Percentiles rank a stretch among this genome's conserved stretches.
phyloP scores from a whole-genome alignment of 2,113 vertebrate genomes.

The Parotia lawesii region DNA sequence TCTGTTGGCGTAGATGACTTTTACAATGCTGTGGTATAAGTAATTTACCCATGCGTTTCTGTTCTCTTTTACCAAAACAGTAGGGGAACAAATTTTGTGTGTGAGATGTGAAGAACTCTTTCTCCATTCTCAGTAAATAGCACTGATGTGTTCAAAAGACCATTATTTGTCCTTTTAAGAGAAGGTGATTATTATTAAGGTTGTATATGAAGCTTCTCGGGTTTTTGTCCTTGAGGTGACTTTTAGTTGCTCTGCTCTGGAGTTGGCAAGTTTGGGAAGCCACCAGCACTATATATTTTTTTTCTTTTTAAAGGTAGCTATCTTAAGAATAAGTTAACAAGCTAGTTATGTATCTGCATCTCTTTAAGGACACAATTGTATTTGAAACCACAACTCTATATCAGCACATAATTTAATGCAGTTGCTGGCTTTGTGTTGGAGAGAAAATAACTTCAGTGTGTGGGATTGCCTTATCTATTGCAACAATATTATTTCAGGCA shows the following conservation, averaged over 20 bases:
- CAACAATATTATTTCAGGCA: neutral
- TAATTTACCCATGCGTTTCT: rapidly evolving
- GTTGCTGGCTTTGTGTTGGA: neutral
- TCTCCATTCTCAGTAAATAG: rapidly evolving
- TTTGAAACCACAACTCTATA: neutral
- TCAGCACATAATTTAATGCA: neutral
- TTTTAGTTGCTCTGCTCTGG: neutral
- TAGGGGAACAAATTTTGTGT: rapidly evolving
- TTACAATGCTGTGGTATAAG: rapidly evolving
- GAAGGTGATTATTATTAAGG: neutral
- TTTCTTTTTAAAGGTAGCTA: neutral
- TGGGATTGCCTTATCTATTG: neutral
- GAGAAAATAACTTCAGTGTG: neutral
- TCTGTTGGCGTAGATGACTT: rapidly evolving
- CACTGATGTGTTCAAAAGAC: rapidly evolving
- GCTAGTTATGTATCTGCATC: neutral
- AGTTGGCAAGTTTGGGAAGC: neutral
- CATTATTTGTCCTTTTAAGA: rapidly evolving
- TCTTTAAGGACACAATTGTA: neutral
- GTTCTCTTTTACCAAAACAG: rapidly evolving
- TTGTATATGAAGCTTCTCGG: neutral
- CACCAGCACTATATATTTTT: rapidly evolving
- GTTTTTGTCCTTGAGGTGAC: neutral
- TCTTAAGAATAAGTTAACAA: neutral
- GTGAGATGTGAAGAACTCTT: neutral